Base-by-base conservation (phyloP, 2,888 invertebrate genomes). In the Lasioglossum lativentre region DNA sequence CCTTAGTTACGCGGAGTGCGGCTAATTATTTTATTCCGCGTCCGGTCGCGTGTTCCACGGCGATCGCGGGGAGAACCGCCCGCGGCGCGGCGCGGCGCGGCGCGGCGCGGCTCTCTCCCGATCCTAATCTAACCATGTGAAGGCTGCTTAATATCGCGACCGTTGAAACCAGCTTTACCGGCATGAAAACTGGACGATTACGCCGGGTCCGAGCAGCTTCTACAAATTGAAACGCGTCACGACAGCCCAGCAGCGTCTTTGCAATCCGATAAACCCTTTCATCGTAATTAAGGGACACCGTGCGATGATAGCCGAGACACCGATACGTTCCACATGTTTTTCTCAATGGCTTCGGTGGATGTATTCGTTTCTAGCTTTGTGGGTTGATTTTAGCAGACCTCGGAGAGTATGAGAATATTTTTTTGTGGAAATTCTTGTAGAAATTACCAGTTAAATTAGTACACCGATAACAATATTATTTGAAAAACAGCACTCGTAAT, bases 91-190 rank as follows among this genome's bases (percentile, higher is more conserved):
- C 27, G 14, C 63, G 70, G 79, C 59, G 66, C 23, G n/a, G n/a
- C n/a, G n/a, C n/a, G n/a, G n/a, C n/a, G n/a, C n/a, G n/a, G n/a
- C 63, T 80, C 78, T 23, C 40, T 30, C 47, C n/a, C 72, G 89
- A 89, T 89, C 80, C 74, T 75, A 80, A 89, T 89, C 88, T 84
- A 78, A 82, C 74, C 81, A 82, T 71, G 86, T 47, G 82, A 89
- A 86, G 80, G 88, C 88, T 86, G 82, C 75, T 89, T 89, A 85
- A 89, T 83, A 85, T 86, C 80, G 85, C 80, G 85, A 52, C 27
- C 86, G 78, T 76, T 80, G 86, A 89, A 73, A 82, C 72, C 80
- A 70, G 80, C 75, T 86, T 80, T 72, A 83, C 76, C 81, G 80
- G 66, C 76, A 76, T 86, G 82, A 83, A 78, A 80, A 79, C 42